A percentile compares a stretch with the other conserved stretches of the same genome.
Evolutionary conservation across 2,888 invertebrate species (phyloP).

Genomic region (Phaonia tiefii): DNA sequence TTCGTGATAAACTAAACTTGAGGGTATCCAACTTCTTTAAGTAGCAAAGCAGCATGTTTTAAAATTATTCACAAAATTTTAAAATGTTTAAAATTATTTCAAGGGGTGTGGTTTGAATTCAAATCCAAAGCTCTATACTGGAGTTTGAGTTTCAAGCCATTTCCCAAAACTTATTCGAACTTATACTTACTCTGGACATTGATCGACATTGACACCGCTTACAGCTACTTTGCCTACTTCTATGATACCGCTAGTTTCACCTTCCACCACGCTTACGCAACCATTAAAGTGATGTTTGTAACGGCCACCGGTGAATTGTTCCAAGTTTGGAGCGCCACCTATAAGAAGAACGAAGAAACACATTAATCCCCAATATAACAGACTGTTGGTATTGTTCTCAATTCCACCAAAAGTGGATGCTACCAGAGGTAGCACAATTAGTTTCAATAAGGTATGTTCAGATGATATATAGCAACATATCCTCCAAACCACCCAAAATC

Average conservation of each 20-base stretch:
- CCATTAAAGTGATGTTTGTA: constrained; percentile 88
- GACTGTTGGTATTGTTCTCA: neutral
- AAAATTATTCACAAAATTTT: neutral
- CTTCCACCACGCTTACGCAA: constrained; percentile 91
- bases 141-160: neutral
- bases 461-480: too few species aligned
- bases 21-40: constrained; percentile 83
- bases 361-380: too few species aligned
- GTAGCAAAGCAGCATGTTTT: constrained; percentile 44
- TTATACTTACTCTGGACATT: constrained; percentile 88
- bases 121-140: too few species aligned
- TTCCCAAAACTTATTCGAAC: neutral
- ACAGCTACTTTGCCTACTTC: constrained; percentile 88
- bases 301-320: constrained; percentile 85
- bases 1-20: constrained; percentile 84
- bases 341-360: constrained; percentile 29
- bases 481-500: too few species aligned
- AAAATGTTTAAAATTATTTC: too few species aligned
- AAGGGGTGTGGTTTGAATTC: too few species aligned
- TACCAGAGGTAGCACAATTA: too few species aligned
- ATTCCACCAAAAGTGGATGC: too few species aligned
- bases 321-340: constrained; percentile 92
- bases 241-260: constrained; percentile 86
- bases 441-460: too few species aligned
- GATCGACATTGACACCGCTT: constrained; percentile 89